Percentiles rank a stretch among this genome's conserved stretches.
Conservation (phyloP, 2,113 vertebrate species). For the Antechinus stuartii region DNA sequence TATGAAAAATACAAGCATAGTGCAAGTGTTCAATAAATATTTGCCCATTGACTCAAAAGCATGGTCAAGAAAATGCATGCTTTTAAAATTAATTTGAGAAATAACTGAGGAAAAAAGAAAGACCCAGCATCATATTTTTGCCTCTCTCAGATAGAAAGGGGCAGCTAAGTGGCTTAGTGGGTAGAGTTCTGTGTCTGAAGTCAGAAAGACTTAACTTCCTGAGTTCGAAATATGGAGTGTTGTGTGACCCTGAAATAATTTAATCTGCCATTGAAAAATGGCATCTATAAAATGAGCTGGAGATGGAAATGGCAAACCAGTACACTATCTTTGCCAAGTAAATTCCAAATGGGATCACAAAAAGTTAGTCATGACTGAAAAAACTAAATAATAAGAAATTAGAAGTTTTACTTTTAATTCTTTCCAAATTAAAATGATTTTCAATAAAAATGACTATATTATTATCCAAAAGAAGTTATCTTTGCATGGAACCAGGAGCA, state of each 20-base stretch:
- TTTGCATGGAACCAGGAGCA: neutral
- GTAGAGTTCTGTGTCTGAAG: too few relatives aligned
- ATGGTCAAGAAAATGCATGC: neutral
- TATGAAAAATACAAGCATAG: neutral
- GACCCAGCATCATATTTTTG: neutral
- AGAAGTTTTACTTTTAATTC: neutral
- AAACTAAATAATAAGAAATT: too few relatives aligned
- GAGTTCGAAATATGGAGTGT: too few relatives aligned
- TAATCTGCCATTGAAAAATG: too few relatives aligned
- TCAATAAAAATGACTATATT: neutral
- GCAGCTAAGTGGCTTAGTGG: too few relatives aligned
- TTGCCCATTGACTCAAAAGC: neutral
- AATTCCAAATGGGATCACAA: too few relatives aligned
- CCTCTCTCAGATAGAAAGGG: neutral
- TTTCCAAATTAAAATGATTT: constrained; percentile 4
- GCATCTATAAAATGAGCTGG: too few relatives aligned
- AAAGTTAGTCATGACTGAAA: too few relatives aligned
- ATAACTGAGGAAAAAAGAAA: neutral
- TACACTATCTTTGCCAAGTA: too few relatives aligned
- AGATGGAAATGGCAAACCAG: too few relatives aligned
- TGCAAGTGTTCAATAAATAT: neutral
- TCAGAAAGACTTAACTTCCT: too few relatives aligned
- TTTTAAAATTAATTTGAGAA: neutral
- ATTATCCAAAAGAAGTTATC: neutral
- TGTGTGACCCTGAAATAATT: too few relatives aligned